These are phyloP conservation scores for Pyrochroa serraticornis DNA, from an alignment of 2,888 invertebrate genomes.

Conservation along the genomic window DNA sequence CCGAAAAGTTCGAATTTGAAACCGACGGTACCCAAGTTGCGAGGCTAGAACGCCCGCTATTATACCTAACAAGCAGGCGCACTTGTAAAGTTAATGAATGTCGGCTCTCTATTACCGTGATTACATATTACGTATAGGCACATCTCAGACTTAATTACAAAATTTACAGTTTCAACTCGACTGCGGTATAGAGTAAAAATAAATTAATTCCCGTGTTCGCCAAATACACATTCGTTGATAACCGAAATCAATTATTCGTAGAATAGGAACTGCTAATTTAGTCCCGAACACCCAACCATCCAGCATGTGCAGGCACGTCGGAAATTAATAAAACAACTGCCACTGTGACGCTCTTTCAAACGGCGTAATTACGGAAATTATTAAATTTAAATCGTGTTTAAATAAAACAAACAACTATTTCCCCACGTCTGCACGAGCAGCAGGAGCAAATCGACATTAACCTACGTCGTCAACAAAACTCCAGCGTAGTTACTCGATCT, in stretches of 20 bases:
- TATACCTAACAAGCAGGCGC: constrained; percentile 43
- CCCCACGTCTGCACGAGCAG: no score
- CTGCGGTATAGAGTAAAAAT: constrained; percentile 41
- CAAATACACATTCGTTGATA: constrained; percentile 30
- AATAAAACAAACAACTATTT: no score
- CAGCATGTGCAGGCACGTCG: constrained; percentile 18
- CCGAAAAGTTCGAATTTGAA: constrained; percentile 16
- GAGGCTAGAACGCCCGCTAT: constrained; percentile 39
- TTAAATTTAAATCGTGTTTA: neutral
- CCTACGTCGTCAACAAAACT: no score
- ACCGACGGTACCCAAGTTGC: constrained; percentile 30
- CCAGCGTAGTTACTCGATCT: no score
- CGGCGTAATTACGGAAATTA: constrained; percentile 2
- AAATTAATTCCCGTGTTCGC: constrained; percentile 40
- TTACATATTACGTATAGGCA: constrained; percentile 45
- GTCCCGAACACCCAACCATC: constrained; percentile 7
- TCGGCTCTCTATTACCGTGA: constrained; percentile 43
- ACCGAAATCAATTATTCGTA: constrained; percentile 37
- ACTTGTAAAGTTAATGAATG: constrained; percentile 45
- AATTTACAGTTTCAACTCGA: constrained; percentile 45
- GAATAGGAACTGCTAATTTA: constrained; percentile 31
- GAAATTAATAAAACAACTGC: constrained; percentile 28
- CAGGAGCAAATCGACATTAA: no score
- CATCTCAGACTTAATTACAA: constrained; percentile 46
- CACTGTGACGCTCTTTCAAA: constrained; percentile 3